These are phyloP conservation scores for Adrianichthys oophorus DNA, from an alignment of 2,797 vertebrate genomes.

Conservation along the genomic window DNA sequence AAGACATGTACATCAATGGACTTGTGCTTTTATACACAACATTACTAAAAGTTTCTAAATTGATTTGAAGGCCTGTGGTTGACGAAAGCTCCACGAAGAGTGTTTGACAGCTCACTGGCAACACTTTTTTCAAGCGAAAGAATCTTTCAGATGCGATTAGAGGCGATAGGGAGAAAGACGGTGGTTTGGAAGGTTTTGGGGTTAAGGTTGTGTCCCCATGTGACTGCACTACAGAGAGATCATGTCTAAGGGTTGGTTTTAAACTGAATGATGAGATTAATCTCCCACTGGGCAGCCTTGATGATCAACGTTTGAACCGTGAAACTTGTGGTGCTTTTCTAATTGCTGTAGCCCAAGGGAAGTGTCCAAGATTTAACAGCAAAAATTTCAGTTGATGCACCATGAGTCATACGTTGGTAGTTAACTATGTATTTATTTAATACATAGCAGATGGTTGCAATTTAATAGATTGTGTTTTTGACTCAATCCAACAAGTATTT, in stretches of 20 bases:
- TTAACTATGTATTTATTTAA: not conserved
- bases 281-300: slow-evolving; percentile 11
- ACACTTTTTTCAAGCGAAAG: slow-evolving; percentile 43
- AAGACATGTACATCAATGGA: slow-evolving; percentile 75
- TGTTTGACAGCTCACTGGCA: slow-evolving; percentile 64
- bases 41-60: slow-evolving; percentile 69
- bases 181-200: slow-evolving; percentile 41
- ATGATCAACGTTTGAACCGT: slow-evolving; percentile 16
- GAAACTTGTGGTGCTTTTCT: slow-evolving; percentile 38
- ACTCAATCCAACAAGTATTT: not conserved
- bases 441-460: too few species aligned
- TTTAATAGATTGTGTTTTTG: not conserved
- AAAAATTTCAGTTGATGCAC: not conserved
- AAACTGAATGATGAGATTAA: slow-evolving; percentile 6
- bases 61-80: slow-evolving; percentile 70
- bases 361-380: slow-evolving; percentile 11
- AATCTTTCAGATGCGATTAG: slow-evolving; percentile 64
- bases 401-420: not conserved
- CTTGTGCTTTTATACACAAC: slow-evolving; percentile 61
- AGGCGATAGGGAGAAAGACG: slow-evolving; percentile 30
- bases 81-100: slow-evolving; percentile 66
- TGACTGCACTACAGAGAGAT: slow-evolving; percentile 44
- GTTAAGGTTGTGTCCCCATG: slow-evolving; percentile 50
- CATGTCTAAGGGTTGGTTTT: slow-evolving; percentile 17
- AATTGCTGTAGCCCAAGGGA: not conserved